Evolutionary conservation across 2,888 invertebrate species (phyloP), one percentile per base, ranked within the genome.

Genomic region (Stramonita haemastoma): DNA sequence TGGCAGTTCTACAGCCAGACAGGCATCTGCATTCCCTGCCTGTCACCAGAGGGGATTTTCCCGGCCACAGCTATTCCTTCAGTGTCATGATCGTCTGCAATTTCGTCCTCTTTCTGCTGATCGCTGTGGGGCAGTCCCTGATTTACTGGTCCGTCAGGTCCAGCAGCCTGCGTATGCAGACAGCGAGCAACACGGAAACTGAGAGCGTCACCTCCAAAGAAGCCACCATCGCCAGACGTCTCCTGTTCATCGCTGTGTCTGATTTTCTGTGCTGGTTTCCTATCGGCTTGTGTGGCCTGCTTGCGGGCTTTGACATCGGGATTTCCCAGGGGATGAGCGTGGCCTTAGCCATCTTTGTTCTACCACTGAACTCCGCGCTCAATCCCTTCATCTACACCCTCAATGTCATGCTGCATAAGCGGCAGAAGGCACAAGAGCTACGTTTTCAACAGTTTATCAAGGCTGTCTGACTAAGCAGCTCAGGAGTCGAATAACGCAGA

Each of bases 351-450:
- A 88, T 97, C 29, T 96, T 97, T 92, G 95, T 97, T 0, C 94
- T 97, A 34, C 97, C 97, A 0, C 94, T 97, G 77, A 97, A 97
- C 93, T 96, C 96, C 0, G 96, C 96, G 32, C 94, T 97, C 60
- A 97, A 97, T 92, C 97, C 96, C 26, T 91, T 89, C 85, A 84
- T 91, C 36, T 91, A 91, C 89, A 91, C 90, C 17, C 87, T 89
- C 17, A 91, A 91, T 87, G 83, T 83, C 34, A 56, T 87, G 22
- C 86, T 88, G 56, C 57, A 87, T 34, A 87, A 86, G 29, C 34
- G 90, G 36, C 79, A 88, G 0, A 70, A 66, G 19, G 87, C 73
- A 13, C 46, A 73, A n/a, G 87, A 87, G n/a, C n/a, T 46, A 13
- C 81, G 81, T 32, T 79, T 79, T 32, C 77, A 34, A 13, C 29